These are phyloP conservation scores for Agrenia bidenticulata DNA, from an alignment of 2,888 invertebrate species.

Conservation along the genomic window DNA sequence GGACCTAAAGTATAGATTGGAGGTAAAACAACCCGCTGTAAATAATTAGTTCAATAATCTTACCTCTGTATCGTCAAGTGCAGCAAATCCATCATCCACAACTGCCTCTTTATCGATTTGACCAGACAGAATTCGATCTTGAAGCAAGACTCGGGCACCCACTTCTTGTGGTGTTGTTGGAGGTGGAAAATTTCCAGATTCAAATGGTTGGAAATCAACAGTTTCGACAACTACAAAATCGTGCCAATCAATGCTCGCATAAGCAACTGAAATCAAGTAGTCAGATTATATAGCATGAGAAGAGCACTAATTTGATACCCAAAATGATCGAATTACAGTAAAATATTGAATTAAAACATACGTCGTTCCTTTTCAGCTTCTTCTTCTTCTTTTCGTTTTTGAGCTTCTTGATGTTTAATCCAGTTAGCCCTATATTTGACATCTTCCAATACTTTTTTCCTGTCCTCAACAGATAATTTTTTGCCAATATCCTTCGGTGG, in stretches of 20 bases:
- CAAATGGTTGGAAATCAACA: slow-evolving; percentile 96
- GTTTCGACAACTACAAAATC: slow-evolving; percentile 99
- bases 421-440: slow-evolving; percentile 94
- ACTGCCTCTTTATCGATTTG: slow-evolving; percentile 41
- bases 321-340: background rate
- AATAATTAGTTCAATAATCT: slow-evolving; percentile 7
- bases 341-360: slow-evolving; percentile 53
- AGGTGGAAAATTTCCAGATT: slow-evolving; percentile 92
- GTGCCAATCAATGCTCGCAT: slow-evolving; percentile 99
- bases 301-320: background rate
- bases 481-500: slow-evolving; percentile 88
- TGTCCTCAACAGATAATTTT: slow-evolving; percentile 73
- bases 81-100: slow-evolving; percentile 52
- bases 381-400: slow-evolving; percentile 90
- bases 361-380: slow-evolving; percentile 89
- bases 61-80: slow-evolving; percentile 60
- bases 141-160: slow-evolving; percentile 88
- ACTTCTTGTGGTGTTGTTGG: slow-evolving; percentile 97
- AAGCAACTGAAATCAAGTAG: slow-evolving; percentile 65
- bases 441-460: slow-evolving; percentile 74
- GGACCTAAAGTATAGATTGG: slow-evolving; percentile 60
- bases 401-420: slow-evolving; percentile 91
- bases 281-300: background rate
- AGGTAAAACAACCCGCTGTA: background rate
- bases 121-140: slow-evolving; percentile 59